These are phyloP conservation scores for Thalassarche chlororhynchos DNA, from an alignment of 2,113 vertebrate genomes.

Conservation along the genomic window DNA sequence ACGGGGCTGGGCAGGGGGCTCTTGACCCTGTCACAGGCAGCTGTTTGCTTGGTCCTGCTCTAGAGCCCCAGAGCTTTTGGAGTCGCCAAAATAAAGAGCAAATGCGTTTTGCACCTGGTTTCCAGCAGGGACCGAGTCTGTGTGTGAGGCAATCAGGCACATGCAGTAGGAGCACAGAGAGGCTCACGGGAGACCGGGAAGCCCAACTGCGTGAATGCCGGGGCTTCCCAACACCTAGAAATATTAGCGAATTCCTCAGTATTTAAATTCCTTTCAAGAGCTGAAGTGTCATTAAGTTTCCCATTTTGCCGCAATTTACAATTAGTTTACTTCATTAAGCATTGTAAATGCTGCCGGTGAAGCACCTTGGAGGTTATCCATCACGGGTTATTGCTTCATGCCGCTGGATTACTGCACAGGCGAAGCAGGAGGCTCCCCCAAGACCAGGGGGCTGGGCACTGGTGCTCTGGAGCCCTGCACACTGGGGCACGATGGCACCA, in stretches of 20 bases:
- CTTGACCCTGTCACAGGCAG: fast-evolving
- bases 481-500: fast-evolving
- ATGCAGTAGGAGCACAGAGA: fast-evolving
- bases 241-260: background rate
- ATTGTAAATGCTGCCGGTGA: slow-evolving; percentile 2
- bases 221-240: background rate
- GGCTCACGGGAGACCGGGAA: fast-evolving
- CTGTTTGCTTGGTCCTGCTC: background rate
- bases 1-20: background rate
- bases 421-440: background rate
- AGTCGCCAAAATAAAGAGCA: background rate
- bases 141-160: background rate
- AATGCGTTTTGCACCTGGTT: background rate
- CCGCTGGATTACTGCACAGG: background rate
- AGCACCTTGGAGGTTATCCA: slow-evolving; percentile 10
- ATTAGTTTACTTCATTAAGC: slow-evolving; percentile 67
- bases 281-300: slow-evolving; percentile 60
- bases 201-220: fast-evolving
- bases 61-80: background rate
- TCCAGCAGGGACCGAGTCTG: fast-evolving
- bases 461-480: background rate
- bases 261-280: slow-evolving; percentile 42
- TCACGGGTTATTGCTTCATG: background rate
- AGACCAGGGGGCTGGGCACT: fast-evolving
- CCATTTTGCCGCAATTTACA: slow-evolving; percentile 59